Evolutionary conservation across 2,113 vertebrate species (phyloP), one percentile per base, ranked within the genome.

Genomic region (Anguilla rostrata): DNA sequence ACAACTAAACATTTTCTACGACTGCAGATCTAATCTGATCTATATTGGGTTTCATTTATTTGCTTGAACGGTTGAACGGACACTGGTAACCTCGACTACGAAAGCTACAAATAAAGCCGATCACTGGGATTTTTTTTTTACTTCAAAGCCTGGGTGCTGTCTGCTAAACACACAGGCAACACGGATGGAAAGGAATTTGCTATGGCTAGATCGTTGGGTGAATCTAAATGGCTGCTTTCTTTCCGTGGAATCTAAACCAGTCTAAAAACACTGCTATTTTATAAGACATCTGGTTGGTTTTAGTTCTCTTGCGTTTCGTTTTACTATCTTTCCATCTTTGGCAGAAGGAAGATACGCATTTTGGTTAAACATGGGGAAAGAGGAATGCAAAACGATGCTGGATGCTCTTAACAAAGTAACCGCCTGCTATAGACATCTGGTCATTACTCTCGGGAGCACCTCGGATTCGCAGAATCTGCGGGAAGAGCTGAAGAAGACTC

Each of bases 401-500:
- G 97, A 99, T 85, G 98, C 97, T 57, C 94, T 99, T 86, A 99
- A 96, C 94, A 97, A 95, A 94, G 97, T 98, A 87, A 97, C 97
- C 9, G 98, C 98, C 43, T 98, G 98, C 92, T 98, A 98, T 94
- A 96, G 98, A 86, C 98, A 98, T 91, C 87, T 99, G 94, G 98
- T 98, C 87, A 95, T 98, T 84, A 97, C 97, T 71, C 92, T 99
- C 85, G 98, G 98, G 11, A 98, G 98, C 94, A 97, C 98, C 1
- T 97, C 98, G 29, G 98, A 99, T 93, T 98, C 98, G 0, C 98
- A 97, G 91, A 97, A 98, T 92, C 95, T 99, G 41, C 96, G 98
- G 0, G 97, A 98, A 89, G 98, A 99, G 92, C 95, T 99, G 79
- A 97, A 96, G 93, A 96, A 96, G 91, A 98, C 97, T 22, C 96